Conservation (phyloP, 1,140 invertebrate genomes). For the Leptestheria dahalacensis region DNA sequence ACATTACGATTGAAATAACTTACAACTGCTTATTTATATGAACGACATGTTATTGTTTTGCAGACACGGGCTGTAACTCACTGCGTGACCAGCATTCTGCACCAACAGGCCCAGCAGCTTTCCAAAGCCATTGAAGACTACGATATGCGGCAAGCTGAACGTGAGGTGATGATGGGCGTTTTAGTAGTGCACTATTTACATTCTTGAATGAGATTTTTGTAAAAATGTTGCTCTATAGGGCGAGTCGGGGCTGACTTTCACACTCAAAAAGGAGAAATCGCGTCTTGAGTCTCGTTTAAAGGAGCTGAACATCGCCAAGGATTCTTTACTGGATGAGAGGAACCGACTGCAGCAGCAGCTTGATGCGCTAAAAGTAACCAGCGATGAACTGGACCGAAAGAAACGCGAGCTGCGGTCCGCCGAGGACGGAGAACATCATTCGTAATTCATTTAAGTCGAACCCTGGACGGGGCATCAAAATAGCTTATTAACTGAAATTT, state of each 20-base stretch:
- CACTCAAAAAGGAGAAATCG: not conserved
- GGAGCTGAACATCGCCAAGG: not conserved
- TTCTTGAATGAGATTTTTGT: too few species aligned
- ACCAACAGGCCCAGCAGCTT: slow-evolving; percentile 36
- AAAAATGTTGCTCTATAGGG: too few species aligned
- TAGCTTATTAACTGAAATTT: not conserved
- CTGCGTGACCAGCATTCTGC: slow-evolving; percentile 31
- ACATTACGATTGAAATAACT: too few species aligned
- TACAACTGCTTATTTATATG: too few species aligned
- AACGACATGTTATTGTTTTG: too few species aligned
- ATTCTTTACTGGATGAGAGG: not conserved
- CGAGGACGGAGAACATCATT: slow-evolving; percentile 33
- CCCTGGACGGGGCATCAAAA: not conserved
- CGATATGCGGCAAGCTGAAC: slow-evolving; percentile 31
- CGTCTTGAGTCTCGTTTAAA: not conserved
- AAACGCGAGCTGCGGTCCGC: slow-evolving; percentile 32
- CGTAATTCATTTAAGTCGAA: slow-evolving; percentile 25
- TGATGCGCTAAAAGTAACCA: slow-evolving; percentile 31
- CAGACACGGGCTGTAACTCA: slow-evolving; percentile 25
- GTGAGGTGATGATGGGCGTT: slow-evolving; percentile 27
- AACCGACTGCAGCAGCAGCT: slow-evolving; percentile 8
- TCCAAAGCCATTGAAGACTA: slow-evolving; percentile 39
- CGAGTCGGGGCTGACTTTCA: not conserved
- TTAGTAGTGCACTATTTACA: too few species aligned
- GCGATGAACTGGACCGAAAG: slow-evolving; percentile 33